A percentile compares a stretch with the other conserved stretches of the same genome.
Evolutionary conservation across 2,888 invertebrate species (phyloP).

Genomic region (Napeogenes sylphis): DNA sequence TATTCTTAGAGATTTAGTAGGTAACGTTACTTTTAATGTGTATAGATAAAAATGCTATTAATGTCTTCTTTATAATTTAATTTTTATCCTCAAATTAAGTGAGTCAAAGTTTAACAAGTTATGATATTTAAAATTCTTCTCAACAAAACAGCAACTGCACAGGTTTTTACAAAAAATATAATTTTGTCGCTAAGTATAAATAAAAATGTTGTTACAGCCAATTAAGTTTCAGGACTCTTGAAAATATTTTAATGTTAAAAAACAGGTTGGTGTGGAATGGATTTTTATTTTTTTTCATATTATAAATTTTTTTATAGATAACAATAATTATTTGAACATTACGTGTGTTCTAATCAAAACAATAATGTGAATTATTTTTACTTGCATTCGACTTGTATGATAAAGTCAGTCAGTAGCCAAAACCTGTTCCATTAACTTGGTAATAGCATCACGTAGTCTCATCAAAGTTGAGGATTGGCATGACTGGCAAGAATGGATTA

Average conservation of each 20-base stretch:
- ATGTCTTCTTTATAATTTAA: slow-evolving; percentile 36
- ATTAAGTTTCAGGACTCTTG: too few relatives aligned
- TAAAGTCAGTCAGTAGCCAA: slow-evolving; percentile 15
- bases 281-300: too few relatives aligned
- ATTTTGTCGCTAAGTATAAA: too few relatives aligned
- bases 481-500: slow-evolving; percentile 25
- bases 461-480: slow-evolving; percentile 28
- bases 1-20: slow-evolving; percentile 44
- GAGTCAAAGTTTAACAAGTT: background rate
- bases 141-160: background rate
- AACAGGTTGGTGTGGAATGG: too few relatives aligned
- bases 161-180: too few relatives aligned
- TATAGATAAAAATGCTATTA: slow-evolving; percentile 50
- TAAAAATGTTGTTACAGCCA: too few relatives aligned
- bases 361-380: too few relatives aligned
- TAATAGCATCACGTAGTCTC: slow-evolving; percentile 32
- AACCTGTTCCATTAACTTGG: slow-evolving; percentile 25
- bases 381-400: slow-evolving; percentile 1
- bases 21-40: slow-evolving; percentile 48
- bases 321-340: too few relatives aligned
- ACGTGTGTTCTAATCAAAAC: too few relatives aligned
- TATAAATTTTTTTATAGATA: too few relatives aligned
- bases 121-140: background rate
- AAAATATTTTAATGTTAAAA: too few relatives aligned
- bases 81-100: slow-evolving; percentile 8